A percentile compares a stretch with the other conserved stretches of the same genome.
phyloP scores from a whole-genome alignment of 2,888 invertebrate species.

The Itoplectis maculator region DNA sequence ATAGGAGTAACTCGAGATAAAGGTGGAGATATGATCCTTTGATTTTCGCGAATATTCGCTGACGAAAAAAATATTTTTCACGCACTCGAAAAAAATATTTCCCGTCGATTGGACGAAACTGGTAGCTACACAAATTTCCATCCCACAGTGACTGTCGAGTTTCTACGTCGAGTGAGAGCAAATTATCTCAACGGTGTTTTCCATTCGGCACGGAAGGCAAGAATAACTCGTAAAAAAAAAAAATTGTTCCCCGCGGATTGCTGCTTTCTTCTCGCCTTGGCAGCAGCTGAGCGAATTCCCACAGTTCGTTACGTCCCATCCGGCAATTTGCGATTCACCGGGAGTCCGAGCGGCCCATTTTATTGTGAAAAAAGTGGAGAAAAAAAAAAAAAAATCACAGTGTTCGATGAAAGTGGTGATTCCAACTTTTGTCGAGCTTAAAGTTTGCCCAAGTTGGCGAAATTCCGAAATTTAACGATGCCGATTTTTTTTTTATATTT shows the following conservation, averaged over 20 bases:
- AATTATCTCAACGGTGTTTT: constrained; percentile 21
- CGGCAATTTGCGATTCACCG: constrained; percentile 31
- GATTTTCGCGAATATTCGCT: constrained; percentile 15
- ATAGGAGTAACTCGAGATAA: constrained; percentile 32
- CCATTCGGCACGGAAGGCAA: neutral
- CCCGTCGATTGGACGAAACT: neutral
- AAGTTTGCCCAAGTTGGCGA: no score
- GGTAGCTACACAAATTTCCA: neutral
- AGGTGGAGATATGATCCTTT: constrained; percentile 47
- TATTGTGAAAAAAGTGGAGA: neutral
- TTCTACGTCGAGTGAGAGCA: neutral
- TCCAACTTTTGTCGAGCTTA: neutral
- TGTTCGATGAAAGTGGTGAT: neutral
- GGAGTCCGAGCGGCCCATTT: neutral
- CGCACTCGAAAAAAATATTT: neutral
- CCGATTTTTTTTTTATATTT: no score
- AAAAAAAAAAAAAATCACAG: constrained; percentile 1
- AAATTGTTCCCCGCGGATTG: constrained; percentile 11
- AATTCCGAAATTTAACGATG: no score
- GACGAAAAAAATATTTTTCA: no score
- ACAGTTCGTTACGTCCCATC: constrained; percentile 27
- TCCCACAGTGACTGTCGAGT: neutral
- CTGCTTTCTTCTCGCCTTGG: constrained; percentile 23
- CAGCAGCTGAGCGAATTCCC: constrained; percentile 43
- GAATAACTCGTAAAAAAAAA: constrained; percentile 35